Evolutionary conservation across 1,140 invertebrate genomes (phyloP).

Genomic region (Leguminivora glycinivorella): DNA sequence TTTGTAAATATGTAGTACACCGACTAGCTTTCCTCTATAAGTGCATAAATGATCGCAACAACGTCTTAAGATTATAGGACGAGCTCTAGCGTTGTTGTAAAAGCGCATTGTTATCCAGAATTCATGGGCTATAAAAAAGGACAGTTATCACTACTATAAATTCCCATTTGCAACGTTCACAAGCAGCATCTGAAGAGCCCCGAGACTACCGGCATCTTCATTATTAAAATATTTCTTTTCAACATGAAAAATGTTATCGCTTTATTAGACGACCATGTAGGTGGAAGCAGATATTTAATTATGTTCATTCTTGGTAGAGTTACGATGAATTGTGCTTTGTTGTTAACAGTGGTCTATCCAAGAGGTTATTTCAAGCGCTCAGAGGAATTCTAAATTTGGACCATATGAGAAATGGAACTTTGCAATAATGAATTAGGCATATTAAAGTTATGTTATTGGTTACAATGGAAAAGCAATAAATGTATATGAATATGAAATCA

Average conservation of each 20-base stretch:
- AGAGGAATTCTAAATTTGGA: too few species aligned
- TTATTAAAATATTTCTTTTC: slow-evolving; percentile 13
- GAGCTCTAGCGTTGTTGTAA: background rate
- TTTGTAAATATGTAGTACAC: background rate
- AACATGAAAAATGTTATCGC: background rate
- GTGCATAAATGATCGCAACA: background rate
- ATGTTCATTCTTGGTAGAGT: too few species aligned
- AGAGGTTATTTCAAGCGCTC: too few species aligned
- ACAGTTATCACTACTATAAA: slow-evolving; percentile 26
- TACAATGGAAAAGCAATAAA: too few species aligned
- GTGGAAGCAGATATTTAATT: too few species aligned
- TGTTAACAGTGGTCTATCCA: too few species aligned
- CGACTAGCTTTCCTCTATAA: background rate
- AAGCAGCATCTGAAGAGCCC: background rate
- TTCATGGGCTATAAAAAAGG: slow-evolving; percentile 26
- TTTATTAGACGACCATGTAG: background rate
- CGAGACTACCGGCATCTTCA: slow-evolving; percentile 4
- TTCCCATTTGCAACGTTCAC: slow-evolving; percentile 18
- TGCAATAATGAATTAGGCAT: too few species aligned
- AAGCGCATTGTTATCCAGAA: slow-evolving; percentile 28
- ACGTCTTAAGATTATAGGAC: background rate
- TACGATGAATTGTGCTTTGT: too few species aligned
- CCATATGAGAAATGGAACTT: too few species aligned
- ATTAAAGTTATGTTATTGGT: too few species aligned
- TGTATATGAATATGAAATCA: too few species aligned